Evolutionary conservation across 2,113 vertebrate genomes (phyloP).

Genomic region (Bathybates hornii): DNA sequence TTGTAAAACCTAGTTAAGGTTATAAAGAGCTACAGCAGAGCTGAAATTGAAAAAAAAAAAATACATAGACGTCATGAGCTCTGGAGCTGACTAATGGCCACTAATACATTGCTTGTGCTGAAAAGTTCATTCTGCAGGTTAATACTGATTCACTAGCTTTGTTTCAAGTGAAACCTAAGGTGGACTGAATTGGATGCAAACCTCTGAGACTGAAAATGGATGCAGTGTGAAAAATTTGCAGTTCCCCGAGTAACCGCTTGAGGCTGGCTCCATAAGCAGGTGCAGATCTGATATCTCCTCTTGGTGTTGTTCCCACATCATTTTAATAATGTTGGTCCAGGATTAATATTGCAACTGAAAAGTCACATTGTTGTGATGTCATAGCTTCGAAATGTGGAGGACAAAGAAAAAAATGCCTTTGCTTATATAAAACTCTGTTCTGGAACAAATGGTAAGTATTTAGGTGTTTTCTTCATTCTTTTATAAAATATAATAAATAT

Average conservation of each 20-base stretch:
- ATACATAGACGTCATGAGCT: not conserved
- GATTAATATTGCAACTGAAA: not conserved
- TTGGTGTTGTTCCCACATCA: not conserved
- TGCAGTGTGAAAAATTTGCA: not conserved
- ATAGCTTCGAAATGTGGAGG: not conserved
- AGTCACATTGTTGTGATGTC: not conserved
- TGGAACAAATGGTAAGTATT: not conserved
- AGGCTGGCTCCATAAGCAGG: not conserved
- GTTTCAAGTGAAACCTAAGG: not conserved
- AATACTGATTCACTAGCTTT: not conserved
- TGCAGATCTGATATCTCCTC: not conserved
- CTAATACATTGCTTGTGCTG: not conserved
- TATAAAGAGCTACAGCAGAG: not conserved
- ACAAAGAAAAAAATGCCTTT: not conserved
- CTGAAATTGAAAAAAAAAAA: not conserved
- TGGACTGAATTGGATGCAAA: no score
- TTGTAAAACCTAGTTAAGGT: not conserved
- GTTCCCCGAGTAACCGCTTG: not conserved
- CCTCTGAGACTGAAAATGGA: not conserved
- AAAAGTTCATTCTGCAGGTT: not conserved
- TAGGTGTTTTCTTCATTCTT: not conserved
- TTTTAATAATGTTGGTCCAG: not conserved
- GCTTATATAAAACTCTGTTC: not conserved
- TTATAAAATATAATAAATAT: not conserved
- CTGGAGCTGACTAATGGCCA: not conserved